A percentile compares a stretch with the other conserved stretches of the same genome.
Evolutionary conservation across 2,888 invertebrate species (phyloP).

Genomic region (Dromius quadrimaculatus): DNA sequence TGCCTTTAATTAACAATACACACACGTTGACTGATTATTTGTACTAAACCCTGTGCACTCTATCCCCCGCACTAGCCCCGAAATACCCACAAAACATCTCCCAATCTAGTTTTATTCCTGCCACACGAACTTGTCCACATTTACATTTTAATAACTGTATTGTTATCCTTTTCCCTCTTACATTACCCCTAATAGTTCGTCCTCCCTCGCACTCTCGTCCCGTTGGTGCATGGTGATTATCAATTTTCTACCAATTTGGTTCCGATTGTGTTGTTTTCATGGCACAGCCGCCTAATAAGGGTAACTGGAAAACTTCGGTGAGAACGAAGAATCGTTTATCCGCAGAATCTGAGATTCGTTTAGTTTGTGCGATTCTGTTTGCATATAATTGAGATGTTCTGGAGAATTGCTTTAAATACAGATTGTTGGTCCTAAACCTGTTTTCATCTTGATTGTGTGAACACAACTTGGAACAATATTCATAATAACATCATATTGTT

Average conservation of each 20-base stretch:
- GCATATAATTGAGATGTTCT: slow-evolving; percentile 35
- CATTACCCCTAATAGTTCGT: slow-evolving; percentile 52
- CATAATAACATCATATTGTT: slow-evolving; percentile 26
- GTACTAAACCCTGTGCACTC: slow-evolving; percentile 53
- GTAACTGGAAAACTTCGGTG: slow-evolving; percentile 57
- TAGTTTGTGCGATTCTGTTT: slow-evolving; percentile 35
- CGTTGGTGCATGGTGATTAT: slow-evolving; percentile 65
- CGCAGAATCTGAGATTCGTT: slow-evolving; percentile 31
- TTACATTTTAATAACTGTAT: slow-evolving; percentile 67
- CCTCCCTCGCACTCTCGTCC: slow-evolving; percentile 60
- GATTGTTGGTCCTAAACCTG: slow-evolving; percentile 25
- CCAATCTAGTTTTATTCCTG: slow-evolving; percentile 65
- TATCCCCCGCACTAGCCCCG: slow-evolving; percentile 52
- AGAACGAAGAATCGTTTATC: slow-evolving; percentile 23
- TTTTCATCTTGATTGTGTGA: slow-evolving; percentile 23
- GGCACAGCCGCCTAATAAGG: slow-evolving; percentile 58
- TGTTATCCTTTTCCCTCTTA: slow-evolving; percentile 58
- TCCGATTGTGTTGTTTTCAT: slow-evolving; percentile 66
- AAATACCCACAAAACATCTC: slow-evolving; percentile 58
- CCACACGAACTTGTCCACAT: slow-evolving; percentile 66
- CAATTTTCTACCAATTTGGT: slow-evolving; percentile 69
- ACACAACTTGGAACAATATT: slow-evolving; percentile 7
- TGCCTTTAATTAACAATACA: slow-evolving; percentile 65
- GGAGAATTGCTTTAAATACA: slow-evolving; percentile 25
- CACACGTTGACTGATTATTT: slow-evolving; percentile 64